phyloP scores from a whole-genome alignment of 2,797 vertebrate genomes.

The Hybognathus amarus region DNA sequence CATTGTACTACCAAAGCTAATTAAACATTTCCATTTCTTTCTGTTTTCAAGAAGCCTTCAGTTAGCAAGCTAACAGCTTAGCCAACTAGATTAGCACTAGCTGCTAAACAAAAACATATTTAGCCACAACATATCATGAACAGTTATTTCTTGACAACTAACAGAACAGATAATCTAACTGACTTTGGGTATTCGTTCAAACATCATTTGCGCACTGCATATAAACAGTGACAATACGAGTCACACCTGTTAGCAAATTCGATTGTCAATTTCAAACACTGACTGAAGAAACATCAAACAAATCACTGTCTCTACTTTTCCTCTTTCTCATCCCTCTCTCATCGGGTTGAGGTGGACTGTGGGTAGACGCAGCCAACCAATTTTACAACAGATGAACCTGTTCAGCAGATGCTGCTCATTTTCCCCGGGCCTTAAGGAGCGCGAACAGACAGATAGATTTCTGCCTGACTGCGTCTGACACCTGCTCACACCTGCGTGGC shows the following conservation, averaged over 20 bases:
- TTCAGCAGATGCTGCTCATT: slow-evolving; percentile 58
- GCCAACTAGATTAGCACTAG: neutral
- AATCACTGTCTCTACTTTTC: slow-evolving; percentile 25
- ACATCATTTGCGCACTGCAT: neutral
- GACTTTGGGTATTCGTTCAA: neutral
- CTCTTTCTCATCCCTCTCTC: slow-evolving; percentile 9
- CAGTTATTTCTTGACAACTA: neutral
- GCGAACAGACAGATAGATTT: slow-evolving; percentile 67
- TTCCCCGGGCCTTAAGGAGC: slow-evolving; percentile 57
- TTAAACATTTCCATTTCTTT: neutral
- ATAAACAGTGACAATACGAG: neutral
- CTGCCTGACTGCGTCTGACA: slow-evolving; percentile 67
- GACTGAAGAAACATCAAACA: neutral
- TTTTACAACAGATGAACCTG: slow-evolving; percentile 53
- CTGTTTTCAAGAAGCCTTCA: neutral
- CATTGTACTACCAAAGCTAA: neutral
- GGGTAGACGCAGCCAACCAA: slow-evolving; percentile 39
- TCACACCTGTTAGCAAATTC: slow-evolving; percentile 6
- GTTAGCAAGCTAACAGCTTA: neutral
- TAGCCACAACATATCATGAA: neutral
- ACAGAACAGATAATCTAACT: neutral
- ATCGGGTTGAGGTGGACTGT: slow-evolving; percentile 30
- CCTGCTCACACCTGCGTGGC: slow-evolving; percentile 66
- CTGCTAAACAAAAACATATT: neutral
- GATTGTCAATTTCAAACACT: slow-evolving; percentile 16